A percentile compares a stretch with the other conserved stretches of the same genome.
These are phyloP conservation scores for Sphaerodactylus townsendi DNA, from an alignment of 2,113 vertebrate genomes.

Conservation along the genomic window DNA sequence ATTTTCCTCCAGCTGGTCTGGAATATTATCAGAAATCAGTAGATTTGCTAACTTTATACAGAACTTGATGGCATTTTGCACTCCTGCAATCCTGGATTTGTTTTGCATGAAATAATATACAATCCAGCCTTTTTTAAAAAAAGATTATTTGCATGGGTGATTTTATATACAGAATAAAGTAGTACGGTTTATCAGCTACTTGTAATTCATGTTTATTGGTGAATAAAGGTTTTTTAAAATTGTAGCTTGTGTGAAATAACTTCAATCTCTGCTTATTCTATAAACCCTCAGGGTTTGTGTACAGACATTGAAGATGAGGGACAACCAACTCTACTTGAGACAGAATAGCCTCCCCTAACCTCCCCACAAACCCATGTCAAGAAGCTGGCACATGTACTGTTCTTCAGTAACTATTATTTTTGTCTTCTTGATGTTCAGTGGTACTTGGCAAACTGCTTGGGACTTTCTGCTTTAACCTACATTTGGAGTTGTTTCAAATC, in stretches of 20 bases:
- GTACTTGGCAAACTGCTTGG: too few relatives aligned
- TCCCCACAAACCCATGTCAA: too few relatives aligned
- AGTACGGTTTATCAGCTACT: not conserved
- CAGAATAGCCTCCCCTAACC: too few relatives aligned
- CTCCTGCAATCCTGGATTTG: not conserved
- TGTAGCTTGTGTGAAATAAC: not conserved
- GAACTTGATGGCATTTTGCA: not conserved
- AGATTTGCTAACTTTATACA: fast-evolving
- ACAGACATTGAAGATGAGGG: too few relatives aligned
- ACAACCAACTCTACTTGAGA: too few relatives aligned
- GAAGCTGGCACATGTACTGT: too few relatives aligned
- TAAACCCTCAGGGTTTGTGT: too few relatives aligned
- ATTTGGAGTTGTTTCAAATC: too few relatives aligned
- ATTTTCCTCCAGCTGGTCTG: not conserved
- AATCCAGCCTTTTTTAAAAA: not conserved
- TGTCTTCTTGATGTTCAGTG: too few relatives aligned
- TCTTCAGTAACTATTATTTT: too few relatives aligned
- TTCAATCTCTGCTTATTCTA: too few relatives aligned
- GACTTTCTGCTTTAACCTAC: too few relatives aligned
- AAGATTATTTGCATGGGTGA: conserved; percentile 39
- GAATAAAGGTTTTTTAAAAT: conserved; percentile 44
- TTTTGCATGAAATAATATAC: not conserved
- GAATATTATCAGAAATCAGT: fast-evolving
- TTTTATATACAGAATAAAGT: not conserved
- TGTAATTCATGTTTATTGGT: conserved; percentile 13